Evolutionary conservation across 2,113 vertebrate species (phyloP).

Genomic region (Tichodroma muraria): DNA sequence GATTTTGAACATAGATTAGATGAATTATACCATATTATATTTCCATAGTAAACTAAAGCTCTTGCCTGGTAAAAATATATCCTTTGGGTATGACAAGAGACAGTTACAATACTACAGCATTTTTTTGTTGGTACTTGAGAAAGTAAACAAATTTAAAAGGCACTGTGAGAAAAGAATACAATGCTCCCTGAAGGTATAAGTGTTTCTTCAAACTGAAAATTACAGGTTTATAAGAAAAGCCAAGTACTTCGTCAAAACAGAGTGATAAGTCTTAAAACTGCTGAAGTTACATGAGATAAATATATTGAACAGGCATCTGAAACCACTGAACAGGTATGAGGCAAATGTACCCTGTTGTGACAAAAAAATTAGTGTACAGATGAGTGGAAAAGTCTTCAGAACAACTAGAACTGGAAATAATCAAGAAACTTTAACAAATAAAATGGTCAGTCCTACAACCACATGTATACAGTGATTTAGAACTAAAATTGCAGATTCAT

Average conservation of each 20-base stretch:
- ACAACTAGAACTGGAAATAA: background rate
- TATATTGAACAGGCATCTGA: conserved; percentile 43
- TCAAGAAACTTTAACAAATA: background rate
- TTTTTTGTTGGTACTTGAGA: conserved; percentile 61
- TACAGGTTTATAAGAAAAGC: conserved; percentile 73
- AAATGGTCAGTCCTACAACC: background rate
- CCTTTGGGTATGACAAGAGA: conserved; percentile 11
- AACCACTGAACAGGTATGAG: conserved; percentile 16
- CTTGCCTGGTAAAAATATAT: conserved; percentile 1
- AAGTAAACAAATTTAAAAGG: conserved; percentile 71
- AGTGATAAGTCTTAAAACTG: conserved; percentile 61
- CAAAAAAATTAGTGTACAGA: background rate
- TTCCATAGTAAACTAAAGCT: background rate
- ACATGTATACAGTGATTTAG: background rate
- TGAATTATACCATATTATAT: background rate
- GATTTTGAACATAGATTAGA: background rate
- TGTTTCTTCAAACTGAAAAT: conserved; percentile 74
- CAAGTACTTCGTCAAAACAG: conserved; percentile 48
- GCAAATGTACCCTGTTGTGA: background rate
- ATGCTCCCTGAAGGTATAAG: conserved; percentile 65
- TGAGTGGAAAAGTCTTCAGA: background rate
- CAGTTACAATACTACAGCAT: background rate
- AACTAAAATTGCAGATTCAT: background rate
- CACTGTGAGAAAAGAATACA: conserved; percentile 49
- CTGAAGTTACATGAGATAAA: conserved; percentile 35